These are phyloP conservation scores for Periparus ater DNA, from an alignment of 2,797 vertebrate species.

Conservation along the genomic window DNA sequence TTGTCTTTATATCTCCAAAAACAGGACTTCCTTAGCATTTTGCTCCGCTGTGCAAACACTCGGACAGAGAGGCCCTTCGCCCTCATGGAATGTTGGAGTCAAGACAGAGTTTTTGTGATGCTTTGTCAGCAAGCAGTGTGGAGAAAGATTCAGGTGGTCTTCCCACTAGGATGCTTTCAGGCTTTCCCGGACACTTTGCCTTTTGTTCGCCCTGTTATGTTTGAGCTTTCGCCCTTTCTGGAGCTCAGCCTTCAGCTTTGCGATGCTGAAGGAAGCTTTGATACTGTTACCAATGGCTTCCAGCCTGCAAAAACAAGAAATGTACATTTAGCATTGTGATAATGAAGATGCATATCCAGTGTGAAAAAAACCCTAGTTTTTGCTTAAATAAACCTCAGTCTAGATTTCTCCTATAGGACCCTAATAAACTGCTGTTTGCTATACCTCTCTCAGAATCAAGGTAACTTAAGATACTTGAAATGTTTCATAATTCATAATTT, in stretches of 20 bases:
- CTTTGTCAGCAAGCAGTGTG: conserved; percentile 10
- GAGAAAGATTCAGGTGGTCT: neutral
- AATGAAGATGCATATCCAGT: neutral
- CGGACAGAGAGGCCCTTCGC: neutral
- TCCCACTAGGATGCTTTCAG: conserved; percentile 62
- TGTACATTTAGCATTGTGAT: neutral
- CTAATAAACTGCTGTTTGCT: neutral
- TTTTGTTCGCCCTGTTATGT: conserved; percentile 73
- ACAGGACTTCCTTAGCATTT: neutral
- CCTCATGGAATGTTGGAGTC: conserved; percentile 26
- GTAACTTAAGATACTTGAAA: neutral
- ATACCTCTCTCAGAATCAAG: neutral
- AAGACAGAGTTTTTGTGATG: conserved; percentile 11
- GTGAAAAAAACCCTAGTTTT: neutral
- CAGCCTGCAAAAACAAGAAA: conserved; percentile 70
- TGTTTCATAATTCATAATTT: neutral
- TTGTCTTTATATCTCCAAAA: conserved; percentile 39
- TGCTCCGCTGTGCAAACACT: neutral
- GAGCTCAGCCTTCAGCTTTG: conserved; percentile 72
- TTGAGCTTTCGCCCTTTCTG: conserved; percentile 61
- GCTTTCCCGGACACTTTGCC: conserved; percentile 37
- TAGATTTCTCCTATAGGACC: neutral
- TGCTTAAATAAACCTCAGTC: neutral
- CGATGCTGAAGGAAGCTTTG: conserved; percentile 68
- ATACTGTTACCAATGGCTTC: conserved; percentile 75